These are phyloP conservation scores for Troglohyphantes excavatus DNA, from an alignment of 2,888 invertebrate species.

Conservation along the genomic window DNA sequence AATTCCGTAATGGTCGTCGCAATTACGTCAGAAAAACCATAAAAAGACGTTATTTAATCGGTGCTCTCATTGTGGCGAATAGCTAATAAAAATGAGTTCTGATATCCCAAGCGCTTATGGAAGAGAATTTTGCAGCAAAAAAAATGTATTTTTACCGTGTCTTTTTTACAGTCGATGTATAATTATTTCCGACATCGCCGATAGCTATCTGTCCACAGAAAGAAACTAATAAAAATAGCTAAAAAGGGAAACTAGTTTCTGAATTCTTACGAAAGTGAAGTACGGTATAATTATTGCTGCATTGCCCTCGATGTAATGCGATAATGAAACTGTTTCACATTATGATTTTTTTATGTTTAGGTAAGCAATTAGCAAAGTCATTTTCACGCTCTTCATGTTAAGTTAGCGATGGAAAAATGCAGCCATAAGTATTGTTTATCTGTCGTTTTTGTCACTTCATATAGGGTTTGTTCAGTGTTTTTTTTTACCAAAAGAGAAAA, in stretches of 20 bases:
- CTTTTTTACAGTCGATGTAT: constrained; percentile 38
- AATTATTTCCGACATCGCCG: constrained; percentile 49
- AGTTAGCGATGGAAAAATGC: background rate
- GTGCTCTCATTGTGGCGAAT: constrained; percentile 8
- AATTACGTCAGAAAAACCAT: constrained; percentile 45
- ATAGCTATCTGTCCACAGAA: constrained; percentile 13
- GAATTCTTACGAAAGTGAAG: constrained; percentile 19
- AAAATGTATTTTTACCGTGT: constrained; percentile 17
- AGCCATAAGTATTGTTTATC: background rate
- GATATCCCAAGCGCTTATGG: constrained; percentile 30
- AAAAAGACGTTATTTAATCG: constrained; percentile 63
- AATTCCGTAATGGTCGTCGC: constrained; percentile 38
- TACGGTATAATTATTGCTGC: background rate
- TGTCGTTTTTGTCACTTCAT: background rate
- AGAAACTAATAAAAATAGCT: background rate
- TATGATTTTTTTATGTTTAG: background rate
- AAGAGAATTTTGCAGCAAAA: constrained; percentile 8
- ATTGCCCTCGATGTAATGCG: background rate
- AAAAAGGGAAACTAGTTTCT: background rate
- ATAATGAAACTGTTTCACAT: background rate
- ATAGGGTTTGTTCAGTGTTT: background rate
- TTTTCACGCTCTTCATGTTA: background rate
- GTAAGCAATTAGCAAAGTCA: background rate
- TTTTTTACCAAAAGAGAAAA: too few species aligned
- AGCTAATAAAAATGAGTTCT: constrained; percentile 45